phyloP scores from a whole-genome alignment of 2,888 invertebrate genomes.

The Entomobrya proxima region DNA sequence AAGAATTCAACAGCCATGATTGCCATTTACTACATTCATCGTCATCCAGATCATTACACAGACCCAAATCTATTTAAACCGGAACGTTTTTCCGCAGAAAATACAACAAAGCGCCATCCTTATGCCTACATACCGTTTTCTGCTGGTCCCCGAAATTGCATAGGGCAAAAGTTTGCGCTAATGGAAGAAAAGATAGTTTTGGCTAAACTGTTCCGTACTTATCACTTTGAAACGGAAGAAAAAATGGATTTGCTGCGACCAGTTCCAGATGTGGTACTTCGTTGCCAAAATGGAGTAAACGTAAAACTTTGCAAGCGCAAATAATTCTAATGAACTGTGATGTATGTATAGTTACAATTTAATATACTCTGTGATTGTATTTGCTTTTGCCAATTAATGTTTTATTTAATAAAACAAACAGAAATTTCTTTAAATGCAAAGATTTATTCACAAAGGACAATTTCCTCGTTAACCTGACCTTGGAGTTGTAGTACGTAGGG shows the following conservation, averaged over 20 bases:
- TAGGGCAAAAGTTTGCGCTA: conserved; percentile 81
- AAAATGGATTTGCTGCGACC: conserved; percentile 81
- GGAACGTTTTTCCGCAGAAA: conserved; percentile 69
- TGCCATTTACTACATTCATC: conserved; percentile 56
- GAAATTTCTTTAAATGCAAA: no score
- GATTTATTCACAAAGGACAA: no score
- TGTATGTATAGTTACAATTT: no score
- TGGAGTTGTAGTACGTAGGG: conserved; percentile 92
- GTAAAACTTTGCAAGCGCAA: conserved; percentile 76
- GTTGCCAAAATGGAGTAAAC: conserved; percentile 81
- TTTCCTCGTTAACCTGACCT: no score
- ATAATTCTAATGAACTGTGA: no score
- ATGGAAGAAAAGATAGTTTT: conserved; percentile 81
- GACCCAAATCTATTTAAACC: conserved; percentile 71
- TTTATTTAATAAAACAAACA: no score
- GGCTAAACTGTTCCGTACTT: conserved; percentile 81
- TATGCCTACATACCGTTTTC: conserved; percentile 75
- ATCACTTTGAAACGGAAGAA: conserved; percentile 80
- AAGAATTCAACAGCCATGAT: conserved; percentile 44
- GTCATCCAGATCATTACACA: conserved; percentile 62
- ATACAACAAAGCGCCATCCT: conserved; percentile 62
- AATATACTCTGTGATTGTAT: no score
- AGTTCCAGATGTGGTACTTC: conserved; percentile 81
- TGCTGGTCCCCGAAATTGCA: conserved; percentile 72
- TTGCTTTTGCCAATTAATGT: no score